Base-by-base conservation (phyloP, 2,797 vertebrate species). In the Rousettus madagascariensis region DNA sequence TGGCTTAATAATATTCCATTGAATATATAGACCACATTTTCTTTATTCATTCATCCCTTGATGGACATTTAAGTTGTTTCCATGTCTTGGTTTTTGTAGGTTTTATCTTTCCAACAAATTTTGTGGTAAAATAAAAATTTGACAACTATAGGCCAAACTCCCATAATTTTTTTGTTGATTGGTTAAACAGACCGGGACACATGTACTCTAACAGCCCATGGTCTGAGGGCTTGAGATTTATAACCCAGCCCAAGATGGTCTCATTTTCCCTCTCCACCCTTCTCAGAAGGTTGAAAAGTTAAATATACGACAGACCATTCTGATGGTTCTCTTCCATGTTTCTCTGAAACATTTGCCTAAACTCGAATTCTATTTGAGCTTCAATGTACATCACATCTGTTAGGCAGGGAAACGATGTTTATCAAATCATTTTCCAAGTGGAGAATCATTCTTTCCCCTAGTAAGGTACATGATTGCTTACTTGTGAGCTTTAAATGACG, bases 71-170 rank as follows among this genome's bases (percentile, higher is more conserved):
- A 17, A 9, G 16, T 28, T 33, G 36, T 69, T 89, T 46, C 38
- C 75, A 20, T 19, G 22, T 57, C 28, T 79, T 20, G 36, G 36
- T 51, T 79, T 9, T 10, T 9, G 4, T 10, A 79, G 46, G 5
- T 78, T 85, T 61, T 69, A 82, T 46, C 75, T 91, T 55, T 74
- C 83, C 53, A 80, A 55, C 15, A 46, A 80, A 53, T 80, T 74
- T 55, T 71, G 15, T 33, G 17, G 69, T 19, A 88, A 43, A 78
- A 57, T 71, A 26, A 65, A 86, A 66, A 65, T 57, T 59, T 26
- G 41, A 36, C 19, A 43, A 72, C n/a, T 20, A 46, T 78, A 24
- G 9, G 6, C 69, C 38, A 33, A 84, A 66, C 55, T 66, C n/a
- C 24, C 22, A 1, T 66, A 59, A 82, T 77, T 57, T 43, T 57